Conservation (phyloP, 2,888 invertebrate genomes). For the Sminthurinus aureus region DNA sequence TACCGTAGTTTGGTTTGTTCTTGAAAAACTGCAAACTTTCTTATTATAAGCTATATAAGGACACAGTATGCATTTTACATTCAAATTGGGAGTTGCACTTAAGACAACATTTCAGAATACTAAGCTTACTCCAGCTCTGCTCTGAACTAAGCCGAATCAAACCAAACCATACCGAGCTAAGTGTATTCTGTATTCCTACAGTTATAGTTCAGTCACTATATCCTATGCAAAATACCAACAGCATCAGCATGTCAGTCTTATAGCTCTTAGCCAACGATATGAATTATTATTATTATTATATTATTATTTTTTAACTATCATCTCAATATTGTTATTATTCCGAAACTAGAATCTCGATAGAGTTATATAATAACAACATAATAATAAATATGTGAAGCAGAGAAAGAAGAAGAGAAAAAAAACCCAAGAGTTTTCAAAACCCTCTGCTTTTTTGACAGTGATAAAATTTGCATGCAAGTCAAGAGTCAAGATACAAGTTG, state of each 20-base stretch:
- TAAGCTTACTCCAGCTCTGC: background rate
- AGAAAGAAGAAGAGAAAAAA: constrained; percentile 7
- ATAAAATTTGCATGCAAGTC: constrained; percentile 39
- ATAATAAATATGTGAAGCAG: background rate
- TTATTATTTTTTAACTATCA: background rate
- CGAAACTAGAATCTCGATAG: background rate
- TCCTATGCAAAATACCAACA: background rate
- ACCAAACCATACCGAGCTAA: background rate
- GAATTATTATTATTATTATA: background rate
- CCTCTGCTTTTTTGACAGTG: background rate
- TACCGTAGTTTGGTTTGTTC: too few species aligned
- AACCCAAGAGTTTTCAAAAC: background rate
- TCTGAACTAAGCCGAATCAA: background rate
- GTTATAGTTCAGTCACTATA: background rate
- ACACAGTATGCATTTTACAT: constrained; percentile 40
- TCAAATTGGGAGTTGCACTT: constrained; percentile 33
- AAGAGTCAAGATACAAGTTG: background rate
- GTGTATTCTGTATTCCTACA: background rate
- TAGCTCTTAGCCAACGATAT: background rate
- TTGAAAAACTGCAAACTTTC: constrained; percentile 1
- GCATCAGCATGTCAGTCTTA: background rate
- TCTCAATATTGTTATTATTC: background rate
- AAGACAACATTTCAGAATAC: background rate
- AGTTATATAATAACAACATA: background rate
- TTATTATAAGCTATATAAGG: constrained; percentile 37